These are phyloP conservation scores for Ochotona curzoniae DNA, from an alignment of 2,113 vertebrate genomes.

Conservation along the genomic window DNA sequence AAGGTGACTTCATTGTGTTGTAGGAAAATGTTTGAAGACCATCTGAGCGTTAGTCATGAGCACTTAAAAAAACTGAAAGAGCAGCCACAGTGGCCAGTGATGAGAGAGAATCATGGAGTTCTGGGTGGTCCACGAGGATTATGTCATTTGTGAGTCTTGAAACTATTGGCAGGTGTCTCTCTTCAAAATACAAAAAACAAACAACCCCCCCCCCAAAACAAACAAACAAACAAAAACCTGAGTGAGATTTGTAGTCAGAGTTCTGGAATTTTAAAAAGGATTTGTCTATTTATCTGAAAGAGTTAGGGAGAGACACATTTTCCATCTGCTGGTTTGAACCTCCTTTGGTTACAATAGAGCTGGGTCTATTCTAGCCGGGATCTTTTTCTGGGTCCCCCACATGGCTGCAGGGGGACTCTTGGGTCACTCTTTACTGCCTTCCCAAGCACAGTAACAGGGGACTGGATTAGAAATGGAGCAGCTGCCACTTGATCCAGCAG, in stretches of 20 bases:
- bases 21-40: not conserved
- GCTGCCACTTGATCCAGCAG: too few relatives aligned
- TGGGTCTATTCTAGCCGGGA: too few relatives aligned
- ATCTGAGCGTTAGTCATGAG: not conserved
- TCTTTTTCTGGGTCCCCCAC: too few relatives aligned
- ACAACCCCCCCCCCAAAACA: too few relatives aligned
- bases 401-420: too few relatives aligned
- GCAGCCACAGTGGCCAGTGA: not conserved
- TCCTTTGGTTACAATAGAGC: too few relatives aligned
- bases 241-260: not conserved
- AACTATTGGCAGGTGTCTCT: not conserved
- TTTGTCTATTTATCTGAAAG: too few relatives aligned
- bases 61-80: not conserved
- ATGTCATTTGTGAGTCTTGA: not conserved
- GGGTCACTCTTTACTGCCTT: too few relatives aligned
- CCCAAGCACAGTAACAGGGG: too few relatives aligned
- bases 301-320: too few relatives aligned
- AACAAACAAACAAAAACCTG: not conserved
- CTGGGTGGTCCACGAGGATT: not conserved
- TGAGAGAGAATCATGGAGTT: not conserved
- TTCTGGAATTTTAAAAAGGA: not conserved
- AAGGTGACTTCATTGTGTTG: not conserved
- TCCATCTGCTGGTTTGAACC: too few relatives aligned
- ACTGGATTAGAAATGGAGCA: too few relatives aligned
- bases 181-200: not conserved